Base-by-base conservation (phyloP, 1,140 invertebrate species). In the Cydia strobilella region DNA sequence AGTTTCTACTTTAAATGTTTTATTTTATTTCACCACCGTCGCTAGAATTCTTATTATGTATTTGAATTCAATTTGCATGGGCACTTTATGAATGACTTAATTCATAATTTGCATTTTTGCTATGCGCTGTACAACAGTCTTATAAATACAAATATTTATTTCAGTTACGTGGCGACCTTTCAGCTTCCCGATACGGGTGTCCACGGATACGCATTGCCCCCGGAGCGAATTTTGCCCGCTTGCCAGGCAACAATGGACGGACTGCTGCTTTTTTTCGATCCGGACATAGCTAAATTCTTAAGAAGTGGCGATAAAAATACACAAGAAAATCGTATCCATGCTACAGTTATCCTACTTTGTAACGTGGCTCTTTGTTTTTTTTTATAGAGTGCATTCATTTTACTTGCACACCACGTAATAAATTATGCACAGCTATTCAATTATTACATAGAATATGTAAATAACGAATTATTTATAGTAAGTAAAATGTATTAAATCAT, bases 151-250 rank as follows among this genome's bases (percentile, higher is more conserved):
- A 39, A 48, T 15, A 15, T 48, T 15, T 51, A 23, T 59, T 66
- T 23, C 62, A 76, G 75, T 9, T 73, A 73, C 48, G 80, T 81
- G 10, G 31, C 62, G 3, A 66, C 69, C 13, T 86, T 87, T 66
- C 86, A 92, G 81, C 45, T 76, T 13, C 84, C 95, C 6, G 96
- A 96, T 81, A 93, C 80, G 20, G 96, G 96, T 71, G 78, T 82
- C 75, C 93, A 95, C 75, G 96, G 95, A 9, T 97, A 96, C 84
- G 1, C 95, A 1, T 88, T 97, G 31, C 96, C 96, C 1, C 93
- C 95, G 7, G 83, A 89, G 23, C 94, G 96, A 85, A 97, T 97
- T 66, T 87, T 94, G 23, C 94, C 95, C 1, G 95, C 95, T 5
- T 95, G 93, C 4, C 80, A 93, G 69, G 96, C 97, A 91, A 95